Base-by-base conservation (phyloP, 2,797 vertebrate genomes). In the Pangasius larnaudii region DNA sequence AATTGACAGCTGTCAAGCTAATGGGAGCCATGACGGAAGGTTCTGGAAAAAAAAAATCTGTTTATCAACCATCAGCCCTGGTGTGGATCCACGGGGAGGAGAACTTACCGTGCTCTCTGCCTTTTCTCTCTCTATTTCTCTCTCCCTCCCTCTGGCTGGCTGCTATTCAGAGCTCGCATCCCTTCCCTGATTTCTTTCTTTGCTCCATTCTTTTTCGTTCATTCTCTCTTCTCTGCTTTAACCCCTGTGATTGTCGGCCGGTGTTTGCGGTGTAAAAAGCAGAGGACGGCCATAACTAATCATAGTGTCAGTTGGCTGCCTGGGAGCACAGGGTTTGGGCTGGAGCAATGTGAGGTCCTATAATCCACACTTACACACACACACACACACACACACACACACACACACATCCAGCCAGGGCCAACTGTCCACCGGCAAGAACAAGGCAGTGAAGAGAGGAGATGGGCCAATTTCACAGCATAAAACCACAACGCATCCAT, bases 1-100 rank as follows among this genome's bases (percentile, higher is more conserved):
- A 97, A 97, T 98, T 98, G 97, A 97, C 97, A 98, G 97, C 96
- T 98, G 98, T 98, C 97, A 98, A 96, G 96, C 96, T 98, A 97
- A 98, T 97, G 96, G 97, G 96, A 97, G 96, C 96, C 94, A 96
- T 97, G 95, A 97, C 96, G 95, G 97, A 97, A 95, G 97, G 96
- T 98, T 97, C 97, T 94, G 93, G 96, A 96, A 91, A 92, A 94
- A 87, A 91, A 95, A 96, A 96, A 96, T 96, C 96, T 97, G 95
- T 97, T 97, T 96, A 97, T 96, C 95, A 95, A 94, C 91, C 94
- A 95, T 96, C 95, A 96, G 93, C 95, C 94, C 89, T 91, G 91
- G 88, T 88, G 83, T 94, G 95, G 95, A 95, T 97, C 97, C 94
- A 94, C 91, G 89, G 89, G 93, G 94, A 89, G 85, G 85, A 95